Evolutionary conservation across 2,888 invertebrate genomes (phyloP), one percentile per base, ranked within the genome.

Genomic region (Euzophera pinguis): DNA sequence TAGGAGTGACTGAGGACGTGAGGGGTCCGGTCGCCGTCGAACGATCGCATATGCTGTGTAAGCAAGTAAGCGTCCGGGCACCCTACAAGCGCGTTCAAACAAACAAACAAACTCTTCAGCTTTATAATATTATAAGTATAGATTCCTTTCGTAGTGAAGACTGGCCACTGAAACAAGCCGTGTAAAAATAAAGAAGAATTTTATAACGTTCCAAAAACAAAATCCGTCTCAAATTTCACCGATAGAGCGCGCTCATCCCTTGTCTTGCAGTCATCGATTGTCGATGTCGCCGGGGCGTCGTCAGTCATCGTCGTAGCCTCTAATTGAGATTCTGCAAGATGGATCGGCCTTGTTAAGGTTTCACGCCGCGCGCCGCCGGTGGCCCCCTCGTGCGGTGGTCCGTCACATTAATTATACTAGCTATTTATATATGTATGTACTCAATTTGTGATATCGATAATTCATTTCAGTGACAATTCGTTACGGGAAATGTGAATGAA

Each of bases 281-380:
- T 6, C 12, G 27, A 43, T 12, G 42, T 43, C 12, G 42, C 27
- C 27, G 12, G 27, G 22, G 55, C 56, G 57, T 55, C 59, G 67
- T 67, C 64, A 52, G 61, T 70, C 65, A 67, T 50, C 47, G 53
- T 52, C 62, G 58, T 61, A 57, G 59, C 60, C 55, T 59, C 58
- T 60, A 58, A 62, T 58, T 57, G 58, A 58, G 60, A 61, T 56
- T 57, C 63, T 53, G 56, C 47, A 59, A 65, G 65, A 66, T 59
- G 50, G 59, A 69, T 67, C 52, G 57, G 52, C 52, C 42, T 14
- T 35, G 37, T 51, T 51, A 37, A 35, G 43, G 35, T 27, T 51
- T 35, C 51, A 50, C 50, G 50, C n/a, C n/a, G n/a, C n/a, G n/a
- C n/a, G n/a, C 39, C 49, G 29, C 53, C 55, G 12, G 41, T 39